phyloP scores from a whole-genome alignment of 2,888 invertebrate genomes.

The Drosophila setosimentum region DNA sequence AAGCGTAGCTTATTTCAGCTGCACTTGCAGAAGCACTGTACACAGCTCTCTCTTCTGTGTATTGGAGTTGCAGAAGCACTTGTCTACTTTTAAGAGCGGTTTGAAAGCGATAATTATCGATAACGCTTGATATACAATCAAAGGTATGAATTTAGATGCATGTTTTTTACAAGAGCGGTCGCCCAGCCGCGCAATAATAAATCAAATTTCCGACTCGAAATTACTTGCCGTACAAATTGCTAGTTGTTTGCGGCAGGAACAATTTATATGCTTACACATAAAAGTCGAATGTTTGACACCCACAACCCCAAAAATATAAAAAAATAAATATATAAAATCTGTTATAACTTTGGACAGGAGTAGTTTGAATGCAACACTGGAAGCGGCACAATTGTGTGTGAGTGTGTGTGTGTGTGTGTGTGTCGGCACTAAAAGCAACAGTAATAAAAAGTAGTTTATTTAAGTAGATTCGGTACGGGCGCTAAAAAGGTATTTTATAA shows the following conservation, averaged over 20 bases:
- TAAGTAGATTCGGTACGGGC: slow-evolving; percentile 57
- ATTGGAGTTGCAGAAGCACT: neutral
- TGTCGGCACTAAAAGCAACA: slow-evolving; percentile 44
- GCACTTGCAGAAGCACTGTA: slow-evolving; percentile 4
- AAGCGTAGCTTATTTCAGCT: neutral
- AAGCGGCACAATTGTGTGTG: slow-evolving; percentile 12
- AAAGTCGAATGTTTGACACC: slow-evolving; percentile 27
- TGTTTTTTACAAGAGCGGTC: neutral
- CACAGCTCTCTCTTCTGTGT: neutral
- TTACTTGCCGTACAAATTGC: slow-evolving; percentile 47
- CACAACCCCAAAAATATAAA: neutral
- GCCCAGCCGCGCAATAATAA: slow-evolving; percentile 24
- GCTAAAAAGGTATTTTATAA: slow-evolving; percentile 59
- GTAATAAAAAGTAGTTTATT: slow-evolving; percentile 73
- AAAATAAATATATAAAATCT: slow-evolving; percentile 9
- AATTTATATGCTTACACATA: slow-evolving; percentile 68
- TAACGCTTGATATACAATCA: neutral
- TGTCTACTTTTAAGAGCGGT: neutral
- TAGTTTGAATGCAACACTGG: slow-evolving; percentile 31
- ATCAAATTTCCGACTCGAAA: slow-evolving; percentile 53
- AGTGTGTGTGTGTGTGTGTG: neutral
- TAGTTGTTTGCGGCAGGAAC: slow-evolving; percentile 25
- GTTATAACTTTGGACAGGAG: slow-evolving; percentile 55
- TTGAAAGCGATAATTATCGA: slow-evolving; percentile 3
- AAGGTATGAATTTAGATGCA: neutral